phyloP scores from a whole-genome alignment of 2,888 invertebrate species.

The Itoplectis maculator region DNA sequence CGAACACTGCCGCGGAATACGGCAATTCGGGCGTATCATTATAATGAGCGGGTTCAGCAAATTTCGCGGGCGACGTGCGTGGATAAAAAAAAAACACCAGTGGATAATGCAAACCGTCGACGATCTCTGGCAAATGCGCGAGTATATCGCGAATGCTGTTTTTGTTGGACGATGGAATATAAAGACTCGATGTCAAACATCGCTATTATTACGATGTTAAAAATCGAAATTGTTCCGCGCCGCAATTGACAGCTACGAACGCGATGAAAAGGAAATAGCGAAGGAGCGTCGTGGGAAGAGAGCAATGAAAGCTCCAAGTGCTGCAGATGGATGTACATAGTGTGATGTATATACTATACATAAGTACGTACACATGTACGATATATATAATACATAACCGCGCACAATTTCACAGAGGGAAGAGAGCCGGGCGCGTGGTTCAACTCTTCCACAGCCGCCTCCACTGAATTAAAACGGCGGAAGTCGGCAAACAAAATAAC shows the following conservation, averaged over 20 bases:
- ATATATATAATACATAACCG: not conserved
- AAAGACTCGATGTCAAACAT: slow-evolving; percentile 22
- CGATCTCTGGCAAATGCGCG: too few relatives aligned
- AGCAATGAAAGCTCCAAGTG: slow-evolving; percentile 25
- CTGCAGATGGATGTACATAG: not conserved
- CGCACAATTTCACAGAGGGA: slow-evolving; percentile 50
- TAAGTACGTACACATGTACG: not conserved
- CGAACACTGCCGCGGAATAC: too few relatives aligned
- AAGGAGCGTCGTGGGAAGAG: slow-evolving; percentile 9
- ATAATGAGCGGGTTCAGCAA: too few relatives aligned
- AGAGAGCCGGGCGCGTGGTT: slow-evolving; percentile 38
- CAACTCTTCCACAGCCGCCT: slow-evolving; percentile 46
- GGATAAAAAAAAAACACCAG: too few relatives aligned
- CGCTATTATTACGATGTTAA: not conserved
- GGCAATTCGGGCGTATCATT: too few relatives aligned
- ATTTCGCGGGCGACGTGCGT: too few relatives aligned
- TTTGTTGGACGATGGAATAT: too few relatives aligned
- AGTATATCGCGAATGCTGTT: too few relatives aligned
- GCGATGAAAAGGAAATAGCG: slow-evolving; percentile 11
- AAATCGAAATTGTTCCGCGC: not conserved
- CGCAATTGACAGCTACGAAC: slow-evolving; percentile 40
- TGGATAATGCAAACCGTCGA: too few relatives aligned
- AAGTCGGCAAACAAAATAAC: slow-evolving; percentile 76
- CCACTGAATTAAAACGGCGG: slow-evolving; percentile 75
- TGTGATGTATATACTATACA: not conserved